These are phyloP conservation scores for Tinamus major DNA, from an alignment of 2,797 vertebrate genomes.

Conservation along the genomic window DNA sequence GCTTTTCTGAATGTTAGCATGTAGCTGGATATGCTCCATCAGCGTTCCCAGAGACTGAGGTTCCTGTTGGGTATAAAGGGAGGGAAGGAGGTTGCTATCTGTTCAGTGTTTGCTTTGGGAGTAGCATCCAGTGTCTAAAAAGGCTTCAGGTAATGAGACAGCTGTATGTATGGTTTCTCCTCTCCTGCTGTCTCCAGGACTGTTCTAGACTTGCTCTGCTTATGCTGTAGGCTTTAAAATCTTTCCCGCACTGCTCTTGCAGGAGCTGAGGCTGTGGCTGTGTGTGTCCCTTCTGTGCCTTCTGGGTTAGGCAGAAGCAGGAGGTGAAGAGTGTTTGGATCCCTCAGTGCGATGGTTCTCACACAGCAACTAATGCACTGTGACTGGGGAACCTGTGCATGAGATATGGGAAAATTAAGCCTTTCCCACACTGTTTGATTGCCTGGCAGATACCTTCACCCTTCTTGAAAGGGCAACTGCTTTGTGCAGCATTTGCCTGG, in stretches of 20 bases:
- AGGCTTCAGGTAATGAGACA: background rate
- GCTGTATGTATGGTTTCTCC: background rate
- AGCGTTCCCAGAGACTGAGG: background rate
- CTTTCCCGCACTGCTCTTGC: background rate
- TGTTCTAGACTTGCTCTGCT: background rate
- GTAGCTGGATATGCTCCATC: background rate
- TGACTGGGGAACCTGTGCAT: background rate
- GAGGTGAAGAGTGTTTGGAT: background rate
- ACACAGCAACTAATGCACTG: background rate
- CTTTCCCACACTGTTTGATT: background rate
- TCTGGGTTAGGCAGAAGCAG: background rate
- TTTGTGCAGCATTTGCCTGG: background rate
- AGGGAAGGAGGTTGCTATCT: background rate
- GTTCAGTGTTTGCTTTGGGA: background rate
- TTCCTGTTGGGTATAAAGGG: background rate
- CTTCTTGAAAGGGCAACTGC: background rate
- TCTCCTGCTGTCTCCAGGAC: background rate
- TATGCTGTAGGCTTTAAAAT: background rate
- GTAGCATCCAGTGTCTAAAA: background rate
- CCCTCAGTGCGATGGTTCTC: background rate
- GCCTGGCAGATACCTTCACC: background rate
- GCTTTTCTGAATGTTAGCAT: background rate
- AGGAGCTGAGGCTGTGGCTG: background rate
- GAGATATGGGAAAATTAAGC: background rate
- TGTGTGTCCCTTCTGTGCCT: fast-evolving